These are phyloP conservation scores for Synergus laeviventris DNA, from an alignment of 2,888 invertebrate species.

Conservation along the genomic window DNA sequence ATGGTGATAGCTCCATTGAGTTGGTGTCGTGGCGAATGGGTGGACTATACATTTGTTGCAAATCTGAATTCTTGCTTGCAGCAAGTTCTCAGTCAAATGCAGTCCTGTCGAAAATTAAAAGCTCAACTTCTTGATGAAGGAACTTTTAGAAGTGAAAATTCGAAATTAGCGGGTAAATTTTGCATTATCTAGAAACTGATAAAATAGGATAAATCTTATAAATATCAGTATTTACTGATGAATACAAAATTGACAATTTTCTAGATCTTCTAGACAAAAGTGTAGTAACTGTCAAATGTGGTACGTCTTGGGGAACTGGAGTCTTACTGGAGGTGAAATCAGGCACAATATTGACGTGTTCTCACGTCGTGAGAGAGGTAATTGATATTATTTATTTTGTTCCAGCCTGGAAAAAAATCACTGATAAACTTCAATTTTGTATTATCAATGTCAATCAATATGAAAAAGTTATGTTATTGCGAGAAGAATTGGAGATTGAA, in stretches of 20 bases:
- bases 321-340: conserved; percentile 76
- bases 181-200: background rate
- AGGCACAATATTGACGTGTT: conserved; percentile 80
- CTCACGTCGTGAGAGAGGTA: conserved; percentile 80
- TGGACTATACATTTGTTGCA: conserved; percentile 80
- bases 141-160: conserved; percentile 12
- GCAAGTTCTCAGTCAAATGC: conserved; percentile 64
- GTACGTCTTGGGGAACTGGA: conserved; percentile 80
- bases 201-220: background rate
- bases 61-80: conserved; percentile 77
- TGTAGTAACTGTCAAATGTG: conserved; percentile 79
- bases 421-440: background rate
- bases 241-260: conserved; percentile 57
- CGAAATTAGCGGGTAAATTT: conserved; percentile 24
- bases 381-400: conserved; percentile 50
- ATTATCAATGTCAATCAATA: background rate
- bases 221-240: background rate
- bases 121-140: background rate
- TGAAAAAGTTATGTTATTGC: conserved; percentile 17
- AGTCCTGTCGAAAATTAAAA: conserved; percentile 6
- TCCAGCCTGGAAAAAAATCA: background rate
- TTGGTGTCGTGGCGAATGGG: conserved; percentile 82
- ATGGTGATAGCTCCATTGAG: conserved; percentile 79
- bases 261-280: conserved; percentile 77
- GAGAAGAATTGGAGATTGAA: background rate